A percentile compares a stretch with the other conserved stretches of the same genome.
phyloP scores from a whole-genome alignment of 2,797 vertebrate genomes.

The Pangasius krempfi region DNA sequence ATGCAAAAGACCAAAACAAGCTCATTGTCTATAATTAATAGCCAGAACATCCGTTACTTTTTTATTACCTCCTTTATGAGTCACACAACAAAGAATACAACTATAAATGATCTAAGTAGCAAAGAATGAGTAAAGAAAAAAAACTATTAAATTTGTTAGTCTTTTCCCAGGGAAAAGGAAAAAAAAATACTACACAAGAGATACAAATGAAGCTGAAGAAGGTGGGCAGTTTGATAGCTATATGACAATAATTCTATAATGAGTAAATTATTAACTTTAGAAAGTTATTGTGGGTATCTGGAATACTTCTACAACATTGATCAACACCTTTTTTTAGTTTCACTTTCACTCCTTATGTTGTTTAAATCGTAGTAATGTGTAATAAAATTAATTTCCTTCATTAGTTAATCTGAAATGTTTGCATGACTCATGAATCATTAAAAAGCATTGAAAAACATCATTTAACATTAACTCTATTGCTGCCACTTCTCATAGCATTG shows the following conservation, averaged over 20 bases:
- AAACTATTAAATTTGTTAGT: neutral
- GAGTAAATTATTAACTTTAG: neutral
- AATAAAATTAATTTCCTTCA: neutral
- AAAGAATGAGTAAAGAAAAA: neutral
- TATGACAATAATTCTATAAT: neutral
- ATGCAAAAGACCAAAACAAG: conserved; percentile 17
- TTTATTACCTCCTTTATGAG: conserved; percentile 16
- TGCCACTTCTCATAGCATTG: neutral
- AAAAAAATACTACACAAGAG: neutral
- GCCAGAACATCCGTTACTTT: neutral
- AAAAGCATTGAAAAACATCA: neutral
- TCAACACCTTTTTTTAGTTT: neutral
- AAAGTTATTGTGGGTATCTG: neutral
- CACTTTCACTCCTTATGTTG: no score
- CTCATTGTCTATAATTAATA: conserved; percentile 6
- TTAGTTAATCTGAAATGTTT: neutral
- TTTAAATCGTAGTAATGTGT: neutral
- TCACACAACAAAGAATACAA: conserved; percentile 6
- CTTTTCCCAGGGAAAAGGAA: neutral
- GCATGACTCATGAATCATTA: neutral
- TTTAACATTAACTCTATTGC: neutral
- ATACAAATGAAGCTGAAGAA: neutral
- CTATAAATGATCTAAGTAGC: neutral
- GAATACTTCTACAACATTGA: neutral
- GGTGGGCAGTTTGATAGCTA: no score